Evolutionary conservation across 1,140 invertebrate genomes (phyloP), one percentile per base, ranked within the genome.

Genomic region (Drosophila orena): DNA sequence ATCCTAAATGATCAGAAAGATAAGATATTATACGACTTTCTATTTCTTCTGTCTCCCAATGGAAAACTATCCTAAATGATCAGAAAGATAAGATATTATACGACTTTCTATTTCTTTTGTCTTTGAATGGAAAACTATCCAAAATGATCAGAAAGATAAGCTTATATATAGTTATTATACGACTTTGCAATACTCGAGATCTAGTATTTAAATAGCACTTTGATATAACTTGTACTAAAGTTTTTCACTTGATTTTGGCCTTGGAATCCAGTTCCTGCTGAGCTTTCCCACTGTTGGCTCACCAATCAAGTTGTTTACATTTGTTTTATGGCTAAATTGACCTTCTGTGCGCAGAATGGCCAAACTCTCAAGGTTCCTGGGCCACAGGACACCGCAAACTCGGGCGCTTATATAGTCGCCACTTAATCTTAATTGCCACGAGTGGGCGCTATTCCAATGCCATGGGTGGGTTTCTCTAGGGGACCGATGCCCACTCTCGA

Each of bases 401-500:
- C 30, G 35, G 14, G n/a, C 37, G 10, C 42, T 27, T 15, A 4
- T 17, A 10, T 30, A 30, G 30, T 53, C 60, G 71, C 60, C 73
- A 77, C 68, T 85, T 85, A 78, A 81, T 81, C 73, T 85, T 86
- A 81, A 85, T 85, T 77, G 81, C 77, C 81, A 84, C 58, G 52
- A 54, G 57, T 60, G 74, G 53, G 54, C n/a, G n/a, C n/a, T n/a
- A n/a, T n/a, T n/a, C n/a, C n/a, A n/a, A n/a, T n/a, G n/a, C 43
- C 40, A 42, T 46, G 24, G 24, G 3, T 24, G 17, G 17, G 1
- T 1, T 24, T 56, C 40, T 37, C 22, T n/a, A 27, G 8, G 22
- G 38, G 4, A 20, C 12, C 4, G 53, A n/a, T n/a, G 12, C 14
- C 50, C 12, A n/a, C 4, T 30, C 15, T 20, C 4, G 6, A 2